Percentiles rank a stretch among this genome's conserved stretches.
phyloP scores from a whole-genome alignment of 2,888 invertebrate species.

The Ernsta delagoae region DNA sequence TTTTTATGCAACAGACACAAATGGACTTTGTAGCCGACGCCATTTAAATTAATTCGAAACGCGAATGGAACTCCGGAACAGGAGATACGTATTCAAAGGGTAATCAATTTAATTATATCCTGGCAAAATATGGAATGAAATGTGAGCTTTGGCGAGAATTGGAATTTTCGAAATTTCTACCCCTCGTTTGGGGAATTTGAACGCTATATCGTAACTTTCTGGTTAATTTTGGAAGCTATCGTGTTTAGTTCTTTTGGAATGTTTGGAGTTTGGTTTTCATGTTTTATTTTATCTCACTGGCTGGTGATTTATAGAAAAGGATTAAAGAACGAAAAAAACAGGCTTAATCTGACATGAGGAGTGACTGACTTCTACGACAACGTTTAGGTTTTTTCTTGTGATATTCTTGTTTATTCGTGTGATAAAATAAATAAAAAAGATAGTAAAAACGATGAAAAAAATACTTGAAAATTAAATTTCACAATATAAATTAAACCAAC shows the following conservation, averaged over 20 bases:
- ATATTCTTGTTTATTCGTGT: no score
- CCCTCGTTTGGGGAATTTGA: not conserved
- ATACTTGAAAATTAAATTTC: no score
- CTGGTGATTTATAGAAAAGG: no score
- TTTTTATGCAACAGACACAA: conserved; percentile 21
- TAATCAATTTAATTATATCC: conserved; percentile 29
- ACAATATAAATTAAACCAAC: no score
- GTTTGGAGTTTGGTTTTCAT: not conserved
- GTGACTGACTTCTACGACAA: no score
- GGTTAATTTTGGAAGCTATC: not conserved
- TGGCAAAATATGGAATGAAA: conserved; percentile 17
- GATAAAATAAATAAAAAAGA: no score
- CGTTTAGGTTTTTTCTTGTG: no score
- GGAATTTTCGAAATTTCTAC: conserved; percentile 18
- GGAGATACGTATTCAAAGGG: conserved; percentile 24
- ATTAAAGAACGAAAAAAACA: no score
- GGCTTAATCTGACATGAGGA: no score
- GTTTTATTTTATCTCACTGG: no score
- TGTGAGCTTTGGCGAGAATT: conserved; percentile 13
- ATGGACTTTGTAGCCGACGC: not conserved
- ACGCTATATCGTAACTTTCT: not conserved
- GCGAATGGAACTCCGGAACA: conserved; percentile 17
- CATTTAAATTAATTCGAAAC: conserved; percentile 25
- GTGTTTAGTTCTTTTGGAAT: not conserved
- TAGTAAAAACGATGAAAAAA: no score